These are phyloP conservation scores for Papilio machaon DNA, from an alignment of 1,140 invertebrate species.

Conservation along the genomic window DNA sequence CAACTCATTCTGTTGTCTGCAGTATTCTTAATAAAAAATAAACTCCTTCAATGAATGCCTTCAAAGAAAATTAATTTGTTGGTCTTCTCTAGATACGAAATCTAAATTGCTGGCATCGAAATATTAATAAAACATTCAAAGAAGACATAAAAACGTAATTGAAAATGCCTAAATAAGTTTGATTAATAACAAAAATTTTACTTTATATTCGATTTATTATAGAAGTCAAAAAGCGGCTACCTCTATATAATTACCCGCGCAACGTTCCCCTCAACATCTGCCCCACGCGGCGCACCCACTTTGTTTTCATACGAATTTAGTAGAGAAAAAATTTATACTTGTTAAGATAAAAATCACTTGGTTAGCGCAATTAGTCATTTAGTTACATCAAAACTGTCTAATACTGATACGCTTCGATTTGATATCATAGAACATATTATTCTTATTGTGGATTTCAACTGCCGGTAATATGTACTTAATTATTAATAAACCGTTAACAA, in stretches of 20 bases:
- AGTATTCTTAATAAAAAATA: too few species aligned
- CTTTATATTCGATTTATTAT: conserved; percentile 51
- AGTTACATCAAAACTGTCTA: background rate
- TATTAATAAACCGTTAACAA: too few species aligned
- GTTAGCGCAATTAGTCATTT: conserved; percentile 36
- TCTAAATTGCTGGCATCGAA: background rate
- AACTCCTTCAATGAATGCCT: too few species aligned
- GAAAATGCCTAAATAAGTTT: conserved; percentile 27
- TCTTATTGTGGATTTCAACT: too few species aligned
- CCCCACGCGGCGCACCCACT: conserved; percentile 52
- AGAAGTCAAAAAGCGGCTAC: conserved; percentile 61
- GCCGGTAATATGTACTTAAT: too few species aligned
- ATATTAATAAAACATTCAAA: background rate
- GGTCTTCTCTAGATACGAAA: background rate
- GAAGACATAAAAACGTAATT: conserved; percentile 38
- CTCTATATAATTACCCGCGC: conserved; percentile 57
- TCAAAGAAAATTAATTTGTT: too few species aligned
- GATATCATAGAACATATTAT: too few species aligned
- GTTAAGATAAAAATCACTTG: conserved; percentile 56
- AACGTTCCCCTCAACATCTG: conserved; percentile 53
- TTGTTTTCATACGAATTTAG: conserved; percentile 65
- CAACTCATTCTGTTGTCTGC: too few species aligned
- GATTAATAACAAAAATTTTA: conserved; percentile 43
- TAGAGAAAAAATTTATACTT: conserved; percentile 52
- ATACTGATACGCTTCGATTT: background rate